Base-by-base conservation (phyloP, 2,113 vertebrate species). In the Guaruba guarouba region DNA sequence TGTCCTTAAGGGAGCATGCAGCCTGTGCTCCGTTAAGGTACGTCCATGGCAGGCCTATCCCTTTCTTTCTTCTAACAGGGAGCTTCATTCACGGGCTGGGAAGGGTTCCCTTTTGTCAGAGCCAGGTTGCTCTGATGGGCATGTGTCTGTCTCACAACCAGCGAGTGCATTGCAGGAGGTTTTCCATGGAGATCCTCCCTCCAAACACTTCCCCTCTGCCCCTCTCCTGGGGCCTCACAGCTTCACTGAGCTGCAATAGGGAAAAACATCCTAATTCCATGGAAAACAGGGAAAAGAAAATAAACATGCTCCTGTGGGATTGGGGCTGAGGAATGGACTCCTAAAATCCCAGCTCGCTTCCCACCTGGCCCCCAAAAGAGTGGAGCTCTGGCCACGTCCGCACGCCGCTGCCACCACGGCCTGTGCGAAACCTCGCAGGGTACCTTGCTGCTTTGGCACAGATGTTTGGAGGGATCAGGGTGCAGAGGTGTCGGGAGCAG, bases 81-180 rank as follows among this genome's bases (percentile, higher is more conserved):
- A 74, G 9, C 7, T 61, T 79, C 44, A 55, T 64, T 57, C 41
- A 8, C 2, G 2, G 51, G 35, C 29, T 87, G 35, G 17, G 11
- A 82, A 25, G 22, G 44, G 23, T 20, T 74, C 31, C 16, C 44
- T 82, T 79, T 66, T 68, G 39, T 35, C 49, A 62, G 43, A 49
- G 52, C 7, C 48, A 62, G 15, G 44, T 91, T 79, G 24, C 66
- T 82, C 61, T 48, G 23, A 16, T 48, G 82, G 83, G 25, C 31
- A 22, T 57, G 39, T 3, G 4, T 55, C 55, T 71, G 62, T 35
- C 35, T 79, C 13, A 51, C 29, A 63, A 71, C 33, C 23, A 87
- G 20, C 0, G 0, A 52, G 29, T 10, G 28, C 35, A 46, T 18
- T 49, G 44, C 59, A 11, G 10, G 44, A 57, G 16, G 17, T 37